Evolutionary conservation across 2,888 invertebrate genomes (phyloP), one percentile per base, ranked within the genome.

Genomic region (Tetranychus piercei): DNA sequence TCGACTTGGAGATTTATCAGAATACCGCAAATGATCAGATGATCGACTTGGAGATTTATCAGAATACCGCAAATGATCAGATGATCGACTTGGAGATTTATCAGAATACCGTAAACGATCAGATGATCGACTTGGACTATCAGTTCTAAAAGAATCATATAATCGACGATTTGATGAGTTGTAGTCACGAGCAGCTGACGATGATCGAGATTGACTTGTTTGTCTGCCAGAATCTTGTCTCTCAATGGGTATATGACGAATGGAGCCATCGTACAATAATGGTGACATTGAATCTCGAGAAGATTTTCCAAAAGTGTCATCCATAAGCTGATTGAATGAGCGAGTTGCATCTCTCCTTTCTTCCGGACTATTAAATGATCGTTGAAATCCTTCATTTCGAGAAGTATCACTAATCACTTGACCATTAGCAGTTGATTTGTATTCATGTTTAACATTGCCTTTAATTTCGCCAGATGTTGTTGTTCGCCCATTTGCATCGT

Each of bases 331-430:
- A 64, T 76, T 72, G 20, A 73, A 72, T 44, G 71, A 72, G 22
- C 69, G 72, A n/a, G 74, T 45, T 5, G 74, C 74, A 6, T 76
- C 76, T 20, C 44, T 43, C 67, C 65, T 55, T 66, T 76, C 74
- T 11, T 18, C 45, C 11, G 34, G 20, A 20, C 22, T 66, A 34
- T 72, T 74, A n/a, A 76, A 76, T 45, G 74, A 74, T 8, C 72
- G 64, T 55, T 76, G 71, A 74, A 76, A 76, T 20, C 66, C 72
- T 65, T 76, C 74, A 23, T 74, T 72, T 1, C 64, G 64, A 5
- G 74, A n/a, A 44, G 74, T 72, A 64, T 76, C 76, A 23, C 66
- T 74, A n/a, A 76, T 18, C 8, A 76, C 74, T 23, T 70, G 64
- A 44, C 74, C 70, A 44, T 76, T 76, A 22, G 44, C 9, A n/a